These are phyloP conservation scores for Mythimna pallens DNA, from an alignment of 2,888 invertebrate genomes.

Conservation along the genomic window DNA sequence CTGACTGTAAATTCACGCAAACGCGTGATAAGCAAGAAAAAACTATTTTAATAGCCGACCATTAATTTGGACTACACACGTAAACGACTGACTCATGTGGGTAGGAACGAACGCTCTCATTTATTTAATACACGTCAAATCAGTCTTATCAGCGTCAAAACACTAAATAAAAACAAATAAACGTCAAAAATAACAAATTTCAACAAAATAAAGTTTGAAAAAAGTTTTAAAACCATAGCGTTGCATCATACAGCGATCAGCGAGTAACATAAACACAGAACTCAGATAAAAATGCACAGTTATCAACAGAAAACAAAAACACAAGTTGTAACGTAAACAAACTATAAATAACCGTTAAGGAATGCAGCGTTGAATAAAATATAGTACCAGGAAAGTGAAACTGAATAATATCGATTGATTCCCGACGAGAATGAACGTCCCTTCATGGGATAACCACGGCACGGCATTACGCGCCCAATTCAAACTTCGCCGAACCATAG, in stretches of 20 bases:
- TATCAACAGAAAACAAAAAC: constrained; percentile 45
- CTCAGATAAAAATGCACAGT: constrained; percentile 40
- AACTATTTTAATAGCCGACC: not conserved
- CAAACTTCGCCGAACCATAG: constrained; percentile 1
- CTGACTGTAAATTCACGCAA: not conserved
- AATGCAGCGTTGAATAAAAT: constrained; percentile 32
- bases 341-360: constrained; percentile 48
- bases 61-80: constrained; percentile 16
- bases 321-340: constrained; percentile 53
- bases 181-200: not conserved
- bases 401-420: constrained; percentile 26
- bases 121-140: constrained; percentile 11
- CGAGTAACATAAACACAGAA: constrained; percentile 28
- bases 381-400: constrained; percentile 44
- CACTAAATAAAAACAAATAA: constrained; percentile 6
- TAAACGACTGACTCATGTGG: constrained; percentile 7
- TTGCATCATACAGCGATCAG: constrained; percentile 26
- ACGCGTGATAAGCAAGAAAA: not conserved
- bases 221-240: constrained; percentile 33
- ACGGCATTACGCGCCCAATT: not conserved
- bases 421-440: constrained; percentile 38
- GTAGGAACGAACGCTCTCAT: not conserved
- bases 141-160: not conserved
- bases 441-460: not conserved
- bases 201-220: not conserved